Percentiles rank a stretch among this genome's conserved stretches.
These are phyloP conservation scores for Drosophila subsilvestris DNA, from an alignment of 2,888 invertebrate species.

Conservation along the genomic window DNA sequence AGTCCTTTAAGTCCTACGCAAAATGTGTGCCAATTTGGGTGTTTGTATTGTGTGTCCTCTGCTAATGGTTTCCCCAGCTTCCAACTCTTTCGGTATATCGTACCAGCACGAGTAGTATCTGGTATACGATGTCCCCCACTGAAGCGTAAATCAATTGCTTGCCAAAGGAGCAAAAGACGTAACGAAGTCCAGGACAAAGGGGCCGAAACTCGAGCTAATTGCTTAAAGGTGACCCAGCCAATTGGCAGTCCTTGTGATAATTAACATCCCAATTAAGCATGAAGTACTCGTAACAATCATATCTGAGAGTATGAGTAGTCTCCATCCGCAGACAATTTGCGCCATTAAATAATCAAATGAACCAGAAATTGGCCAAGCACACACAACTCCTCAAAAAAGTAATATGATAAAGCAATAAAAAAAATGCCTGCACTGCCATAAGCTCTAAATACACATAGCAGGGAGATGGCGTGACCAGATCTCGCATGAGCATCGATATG, in stretches of 20 bases:
- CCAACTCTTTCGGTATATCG: background rate
- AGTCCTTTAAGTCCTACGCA: conserved; percentile 59
- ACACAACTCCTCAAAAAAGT: conserved; percentile 3
- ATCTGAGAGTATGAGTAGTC: conserved; percentile 4
- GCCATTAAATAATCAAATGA: conserved; percentile 8
- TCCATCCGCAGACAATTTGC: conserved; percentile 4
- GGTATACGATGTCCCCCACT: conserved; percentile 54
- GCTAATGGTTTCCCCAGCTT: conserved; percentile 36
- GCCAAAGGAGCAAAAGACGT: conserved; percentile 42
- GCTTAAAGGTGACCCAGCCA: conserved; percentile 20
- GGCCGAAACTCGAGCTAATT: conserved; percentile 30
- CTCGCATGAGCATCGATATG: conserved; percentile 25
- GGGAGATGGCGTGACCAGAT: conserved; percentile 43
- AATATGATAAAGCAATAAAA: conserved; percentile 20
- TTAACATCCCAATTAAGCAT: conserved; percentile 56
- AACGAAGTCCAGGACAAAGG: conserved; percentile 12
- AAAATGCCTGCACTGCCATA: background rate
- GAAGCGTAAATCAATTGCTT: conserved; percentile 63
- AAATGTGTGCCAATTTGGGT: conserved; percentile 46
- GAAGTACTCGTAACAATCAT: conserved; percentile 30
- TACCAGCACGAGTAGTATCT: background rate
- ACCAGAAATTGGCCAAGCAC: conserved; percentile 11
- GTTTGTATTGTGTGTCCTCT: conserved; percentile 25
- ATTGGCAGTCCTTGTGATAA: conserved; percentile 19
- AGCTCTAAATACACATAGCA: conserved; percentile 17